Percentiles rank a stretch among this genome's conserved stretches.
Conservation (phyloP, 92 coral and sea anemone genomes). For the Actinostola sp. region DNA sequence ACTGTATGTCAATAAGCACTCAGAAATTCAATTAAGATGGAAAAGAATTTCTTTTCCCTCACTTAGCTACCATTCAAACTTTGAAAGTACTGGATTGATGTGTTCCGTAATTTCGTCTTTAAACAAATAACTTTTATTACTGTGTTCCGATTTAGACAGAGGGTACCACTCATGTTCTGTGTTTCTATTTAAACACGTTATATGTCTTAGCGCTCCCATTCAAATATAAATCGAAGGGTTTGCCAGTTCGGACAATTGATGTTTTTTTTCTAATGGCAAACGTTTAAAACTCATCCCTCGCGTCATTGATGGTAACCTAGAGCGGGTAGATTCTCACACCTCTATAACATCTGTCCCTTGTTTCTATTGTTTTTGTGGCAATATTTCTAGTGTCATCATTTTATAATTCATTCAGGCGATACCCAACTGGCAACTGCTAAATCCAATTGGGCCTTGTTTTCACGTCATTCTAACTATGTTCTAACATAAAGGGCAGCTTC, state of each 20-base stretch:
- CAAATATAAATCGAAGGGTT: constrained; percentile 21
- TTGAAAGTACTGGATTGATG: constrained; percentile 2
- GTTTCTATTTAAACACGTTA: not conserved
- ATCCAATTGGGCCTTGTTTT: constrained; percentile 31
- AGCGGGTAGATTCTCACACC: constrained; percentile 18
- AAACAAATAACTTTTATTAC: not conserved
- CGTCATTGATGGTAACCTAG: constrained; percentile 7
- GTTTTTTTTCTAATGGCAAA: constrained; percentile 8
- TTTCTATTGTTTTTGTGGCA: constrained; percentile 17
- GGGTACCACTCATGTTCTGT: not conserved
- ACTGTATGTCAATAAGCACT: constrained; percentile 27
- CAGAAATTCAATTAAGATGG: constrained; percentile 21
- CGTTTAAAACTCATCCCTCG: not conserved
- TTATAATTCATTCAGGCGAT: constrained; percentile 16
- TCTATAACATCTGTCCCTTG: constrained; percentile 15
- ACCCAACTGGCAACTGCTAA: constrained; percentile 19
- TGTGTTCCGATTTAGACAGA: constrained; percentile 12
- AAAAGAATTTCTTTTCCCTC: not conserved
- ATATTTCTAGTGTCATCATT: constrained; percentile 16
- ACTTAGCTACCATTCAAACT: not conserved
- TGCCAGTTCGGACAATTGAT: not conserved
- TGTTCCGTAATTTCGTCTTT: constrained; percentile 8
- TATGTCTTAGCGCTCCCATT: constrained; percentile 2
- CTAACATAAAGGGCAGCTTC: constrained; percentile 28
- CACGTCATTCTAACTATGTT: constrained; percentile 19